Conservation (phyloP, 2,113 vertebrate species). For the Rhinolophus sinicus region DNA sequence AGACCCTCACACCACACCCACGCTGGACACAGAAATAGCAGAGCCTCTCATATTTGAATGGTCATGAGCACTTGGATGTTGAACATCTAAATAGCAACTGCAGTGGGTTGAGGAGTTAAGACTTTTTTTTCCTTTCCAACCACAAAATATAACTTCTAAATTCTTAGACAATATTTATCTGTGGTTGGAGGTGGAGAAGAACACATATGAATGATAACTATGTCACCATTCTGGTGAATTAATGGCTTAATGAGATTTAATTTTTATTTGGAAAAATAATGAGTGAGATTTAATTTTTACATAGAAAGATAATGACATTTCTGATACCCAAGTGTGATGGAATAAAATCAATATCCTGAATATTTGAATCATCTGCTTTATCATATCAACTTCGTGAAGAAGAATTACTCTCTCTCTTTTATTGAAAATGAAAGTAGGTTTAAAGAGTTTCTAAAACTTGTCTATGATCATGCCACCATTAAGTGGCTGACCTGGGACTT, state of each 20-base stretch:
- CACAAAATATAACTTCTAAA: not conserved
- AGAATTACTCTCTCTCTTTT: not conserved
- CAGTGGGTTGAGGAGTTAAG: not conserved
- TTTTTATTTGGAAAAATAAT: not conserved
- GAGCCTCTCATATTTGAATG: not conserved
- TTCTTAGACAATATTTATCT: not conserved
- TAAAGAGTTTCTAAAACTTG: not conserved
- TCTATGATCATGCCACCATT: not conserved
- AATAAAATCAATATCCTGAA: not conserved
- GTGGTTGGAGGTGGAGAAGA: not conserved
- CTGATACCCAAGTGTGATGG: not conserved
- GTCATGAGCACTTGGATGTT: not conserved
- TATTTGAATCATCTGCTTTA: not conserved
- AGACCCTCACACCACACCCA: not conserved
- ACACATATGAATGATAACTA: not conserved
- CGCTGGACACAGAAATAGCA: not conserved
- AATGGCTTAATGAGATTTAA: not conserved
- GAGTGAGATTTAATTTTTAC: slow-evolving; percentile 12
- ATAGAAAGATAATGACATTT: not conserved
- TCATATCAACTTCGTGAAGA: not conserved
- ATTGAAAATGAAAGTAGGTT: not conserved
- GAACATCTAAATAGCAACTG: not conserved
- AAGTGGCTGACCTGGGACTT: not conserved
- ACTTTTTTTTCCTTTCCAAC: not conserved
- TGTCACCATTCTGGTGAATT: not conserved